Conservation (phyloP, 2,888 invertebrate species). For the Hirtodrosophila histrioides region DNA sequence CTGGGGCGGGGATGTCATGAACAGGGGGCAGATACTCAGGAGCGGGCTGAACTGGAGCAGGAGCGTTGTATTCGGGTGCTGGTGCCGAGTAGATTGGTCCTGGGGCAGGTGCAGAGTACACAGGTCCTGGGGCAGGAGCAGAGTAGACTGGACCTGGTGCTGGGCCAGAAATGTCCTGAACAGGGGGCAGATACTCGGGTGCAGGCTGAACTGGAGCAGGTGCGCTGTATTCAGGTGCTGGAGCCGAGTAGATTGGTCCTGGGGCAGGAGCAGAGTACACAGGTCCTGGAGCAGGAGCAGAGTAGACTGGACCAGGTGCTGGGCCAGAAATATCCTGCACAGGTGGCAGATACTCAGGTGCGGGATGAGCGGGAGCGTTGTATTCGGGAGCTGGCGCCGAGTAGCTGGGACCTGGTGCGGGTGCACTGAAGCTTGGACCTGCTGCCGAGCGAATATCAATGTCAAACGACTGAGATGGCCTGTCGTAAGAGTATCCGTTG, state of each 20-base stretch:
- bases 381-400: conserved; percentile 20
- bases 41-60: conserved; percentile 41
- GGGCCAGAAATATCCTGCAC: conserved; percentile 37
- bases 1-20: conserved; percentile 43
- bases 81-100: conserved; percentile 43
- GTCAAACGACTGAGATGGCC: conserved; percentile 63
- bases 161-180: conserved; percentile 40
- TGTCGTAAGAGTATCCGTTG: conserved; percentile 66
- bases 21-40: conserved; percentile 50
- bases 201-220: conserved; percentile 40
- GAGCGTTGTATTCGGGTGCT: conserved; percentile 29
- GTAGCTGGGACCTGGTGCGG: conserved; percentile 28
- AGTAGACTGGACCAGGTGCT: conserved; percentile 41
- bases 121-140: conserved; percentile 49
- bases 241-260: conserved; percentile 39
- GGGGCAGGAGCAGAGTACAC: conserved; percentile 37
- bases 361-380: conserved; percentile 24
- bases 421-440: conserved; percentile 21
- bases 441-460: conserved; percentile 58
- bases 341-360: conserved; percentile 44
- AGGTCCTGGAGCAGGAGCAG: conserved; percentile 52
- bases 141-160: conserved; percentile 47
- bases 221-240: conserved; percentile 34
- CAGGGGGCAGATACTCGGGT: conserved; percentile 48
- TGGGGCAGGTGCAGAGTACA: conserved; percentile 47